Evolutionary conservation across 1,140 invertebrate species (phyloP), one percentile per base, ranked within the genome.

Genomic region (Brachionus plicatilis): DNA sequence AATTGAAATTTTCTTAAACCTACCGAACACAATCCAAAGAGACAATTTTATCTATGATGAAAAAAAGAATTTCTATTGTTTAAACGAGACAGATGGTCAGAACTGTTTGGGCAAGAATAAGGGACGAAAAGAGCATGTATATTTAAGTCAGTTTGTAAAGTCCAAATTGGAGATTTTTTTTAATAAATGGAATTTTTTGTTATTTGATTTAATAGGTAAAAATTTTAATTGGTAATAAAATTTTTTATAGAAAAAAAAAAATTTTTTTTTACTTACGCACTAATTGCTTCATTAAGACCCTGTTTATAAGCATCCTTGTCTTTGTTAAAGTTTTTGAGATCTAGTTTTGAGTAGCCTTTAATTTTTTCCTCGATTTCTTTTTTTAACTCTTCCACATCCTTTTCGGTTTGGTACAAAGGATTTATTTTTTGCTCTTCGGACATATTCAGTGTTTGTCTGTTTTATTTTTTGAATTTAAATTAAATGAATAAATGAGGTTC

Each of bases 261-360:
- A 8, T 41, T 1, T 78, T 43, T 65, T 14, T 80, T 80, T 65
- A 65, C 79, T 82, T 82, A 82, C 79, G 29, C 11, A 41, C 60
- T 82, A 45, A 82, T 27, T 3, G 79, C 53, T 14, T 82, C 53
- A 65, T 82, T 33, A 14, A 82, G 37, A 20, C 50, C 79, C 11
- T 65, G n/a, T 20, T 82, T 82, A 14, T 82, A 82, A 20, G 53
- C 79, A 29, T 82, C 53, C 45, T 82, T 82, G 43, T 82, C 79
- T 82, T 68, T 60, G 27, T 82, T 82, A 45, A 29, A 45, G 29
- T 14, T 82, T 82, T 82, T 82, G 12, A 82, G 60, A 20, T 82
- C 79, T 27, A 82, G 14, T 60, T 82, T 82, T 5, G 37, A 60
- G 27, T 17, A 68, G 9, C 27, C 37, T 37, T 82, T 82, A 12